phyloP scores from a whole-genome alignment of 2,888 invertebrate genomes.

The Heliconius sara region DNA sequence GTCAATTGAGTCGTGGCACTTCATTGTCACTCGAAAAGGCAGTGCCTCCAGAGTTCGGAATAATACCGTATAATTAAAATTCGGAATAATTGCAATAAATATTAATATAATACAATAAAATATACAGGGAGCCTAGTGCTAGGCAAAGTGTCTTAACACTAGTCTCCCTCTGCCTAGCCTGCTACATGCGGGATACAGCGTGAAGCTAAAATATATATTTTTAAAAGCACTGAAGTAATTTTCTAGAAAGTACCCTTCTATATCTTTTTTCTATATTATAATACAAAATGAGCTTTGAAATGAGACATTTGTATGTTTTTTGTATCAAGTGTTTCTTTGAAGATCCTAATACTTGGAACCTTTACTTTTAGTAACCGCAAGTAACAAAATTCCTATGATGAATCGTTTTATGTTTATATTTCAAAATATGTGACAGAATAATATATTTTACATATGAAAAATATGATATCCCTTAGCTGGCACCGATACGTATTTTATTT shows the following conservation, averaged over 20 bases:
- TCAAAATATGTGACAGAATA: not conserved
- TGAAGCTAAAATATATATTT: not conserved
- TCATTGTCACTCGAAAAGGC: too few relatives aligned
- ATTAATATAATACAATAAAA: too few relatives aligned
- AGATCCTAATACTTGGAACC: slow-evolving; percentile 15
- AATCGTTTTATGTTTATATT: slow-evolving; percentile 14
- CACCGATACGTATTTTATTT: not conserved
- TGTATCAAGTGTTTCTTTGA: slow-evolving; percentile 3
- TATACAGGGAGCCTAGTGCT: too few relatives aligned
- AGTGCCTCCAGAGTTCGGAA: too few relatives aligned
- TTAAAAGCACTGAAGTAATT: too few relatives aligned
- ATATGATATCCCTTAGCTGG: not conserved
- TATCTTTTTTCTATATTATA: not conserved
- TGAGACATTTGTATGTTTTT: slow-evolving; percentile 3
- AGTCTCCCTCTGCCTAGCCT: too few relatives aligned
- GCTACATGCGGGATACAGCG: not conserved
- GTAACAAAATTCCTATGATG: slow-evolving; percentile 1
- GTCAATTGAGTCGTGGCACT: too few relatives aligned
- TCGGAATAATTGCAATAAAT: too few relatives aligned
- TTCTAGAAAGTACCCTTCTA: not conserved
- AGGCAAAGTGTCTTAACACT: too few relatives aligned
- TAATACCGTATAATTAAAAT: too few relatives aligned
- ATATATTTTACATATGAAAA: slow-evolving; percentile 7
- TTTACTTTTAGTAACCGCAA: slow-evolving; percentile 16
- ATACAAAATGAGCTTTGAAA: slow-evolving; percentile 13